Evolutionary conservation across 1,140 invertebrate species (phyloP).

Genomic region (Papilio aristodemus): DNA sequence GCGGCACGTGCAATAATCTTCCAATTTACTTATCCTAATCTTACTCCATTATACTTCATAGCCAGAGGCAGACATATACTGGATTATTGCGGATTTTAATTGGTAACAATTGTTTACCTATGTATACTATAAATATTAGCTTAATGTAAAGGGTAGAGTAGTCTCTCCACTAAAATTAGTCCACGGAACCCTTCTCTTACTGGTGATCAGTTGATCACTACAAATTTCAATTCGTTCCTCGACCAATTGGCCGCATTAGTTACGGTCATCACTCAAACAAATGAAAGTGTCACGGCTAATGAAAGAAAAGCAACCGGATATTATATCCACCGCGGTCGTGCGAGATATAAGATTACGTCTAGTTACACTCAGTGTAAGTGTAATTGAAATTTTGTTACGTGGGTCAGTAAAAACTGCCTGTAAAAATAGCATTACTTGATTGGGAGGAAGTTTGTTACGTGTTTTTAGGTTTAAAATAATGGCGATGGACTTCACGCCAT

Average conservation of each 20-base stretch:
- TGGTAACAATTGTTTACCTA: too few species aligned
- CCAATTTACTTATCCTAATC: too few species aligned
- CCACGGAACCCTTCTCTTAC: slow-evolving; percentile 10
- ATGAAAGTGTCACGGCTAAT: slow-evolving; percentile 60
- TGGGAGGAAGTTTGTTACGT: not conserved
- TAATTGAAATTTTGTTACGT: slow-evolving; percentile 21
- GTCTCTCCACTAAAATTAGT: not conserved
- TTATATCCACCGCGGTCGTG: slow-evolving; percentile 37
- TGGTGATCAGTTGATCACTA: not conserved
- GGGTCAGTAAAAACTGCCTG: not conserved
- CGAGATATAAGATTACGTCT: slow-evolving; percentile 23
- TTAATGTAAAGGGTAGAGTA: not conserved
- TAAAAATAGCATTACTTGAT: not conserved
- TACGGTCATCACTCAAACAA: slow-evolving; percentile 50
- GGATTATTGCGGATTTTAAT: too few species aligned
- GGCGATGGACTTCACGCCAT: too few species aligned
- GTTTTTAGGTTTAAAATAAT: not conserved
- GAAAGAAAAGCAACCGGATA: slow-evolving; percentile 52
- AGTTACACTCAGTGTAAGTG: slow-evolving; percentile 15
- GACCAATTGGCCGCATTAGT: slow-evolving; percentile 39
- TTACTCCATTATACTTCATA: too few species aligned
- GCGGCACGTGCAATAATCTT: too few species aligned
- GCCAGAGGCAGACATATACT: too few species aligned
- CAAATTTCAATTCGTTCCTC: slow-evolving; percentile 36
- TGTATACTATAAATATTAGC: too few species aligned